These are phyloP conservation scores for Zonotrichia leucophrys DNA, from an alignment of 2,113 vertebrate genomes.

Conservation along the genomic window DNA sequence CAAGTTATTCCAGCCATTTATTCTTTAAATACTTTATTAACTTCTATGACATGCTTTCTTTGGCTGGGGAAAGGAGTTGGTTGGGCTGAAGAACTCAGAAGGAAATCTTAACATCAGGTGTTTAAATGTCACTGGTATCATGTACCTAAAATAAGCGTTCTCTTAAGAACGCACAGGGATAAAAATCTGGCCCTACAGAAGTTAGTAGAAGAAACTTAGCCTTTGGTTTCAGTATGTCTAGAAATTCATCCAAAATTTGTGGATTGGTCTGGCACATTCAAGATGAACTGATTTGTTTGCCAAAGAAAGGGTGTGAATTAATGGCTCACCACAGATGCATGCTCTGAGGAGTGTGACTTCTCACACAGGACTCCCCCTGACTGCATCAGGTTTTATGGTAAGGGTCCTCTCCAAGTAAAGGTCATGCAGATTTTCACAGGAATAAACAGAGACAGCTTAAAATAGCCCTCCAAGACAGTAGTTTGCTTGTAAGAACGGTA, in stretches of 20 bases:
- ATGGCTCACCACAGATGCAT: not conserved
- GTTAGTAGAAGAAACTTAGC: not conserved
- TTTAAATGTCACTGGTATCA: slow-evolving; percentile 46
- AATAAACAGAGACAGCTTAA: not conserved
- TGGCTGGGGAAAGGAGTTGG: not conserved
- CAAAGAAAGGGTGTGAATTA: not conserved
- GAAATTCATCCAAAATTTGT: slow-evolving; percentile 9
- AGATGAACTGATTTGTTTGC: not conserved
- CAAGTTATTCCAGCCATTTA: not conserved
- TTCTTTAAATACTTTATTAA: not conserved
- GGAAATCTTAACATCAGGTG: not conserved
- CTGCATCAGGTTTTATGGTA: not conserved
- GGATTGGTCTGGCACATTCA: slow-evolving; percentile 20
- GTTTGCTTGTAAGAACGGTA: not conserved
- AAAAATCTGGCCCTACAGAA: slow-evolving; percentile 29
- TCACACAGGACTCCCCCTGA: fast-evolving
- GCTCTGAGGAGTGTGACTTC: not conserved
- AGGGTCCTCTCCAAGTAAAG: not conserved
- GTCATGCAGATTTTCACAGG: not conserved
- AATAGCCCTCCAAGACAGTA: not conserved
- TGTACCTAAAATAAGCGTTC: not conserved
- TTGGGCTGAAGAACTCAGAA: not conserved
- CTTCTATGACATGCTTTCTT: not conserved
- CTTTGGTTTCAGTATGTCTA: not conserved
- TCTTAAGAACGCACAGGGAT: not conserved